Percentiles rank a stretch among this genome's conserved stretches.
phyloP scores from a whole-genome alignment of 2,888 invertebrate species.

The Balanococcus diminutus region DNA sequence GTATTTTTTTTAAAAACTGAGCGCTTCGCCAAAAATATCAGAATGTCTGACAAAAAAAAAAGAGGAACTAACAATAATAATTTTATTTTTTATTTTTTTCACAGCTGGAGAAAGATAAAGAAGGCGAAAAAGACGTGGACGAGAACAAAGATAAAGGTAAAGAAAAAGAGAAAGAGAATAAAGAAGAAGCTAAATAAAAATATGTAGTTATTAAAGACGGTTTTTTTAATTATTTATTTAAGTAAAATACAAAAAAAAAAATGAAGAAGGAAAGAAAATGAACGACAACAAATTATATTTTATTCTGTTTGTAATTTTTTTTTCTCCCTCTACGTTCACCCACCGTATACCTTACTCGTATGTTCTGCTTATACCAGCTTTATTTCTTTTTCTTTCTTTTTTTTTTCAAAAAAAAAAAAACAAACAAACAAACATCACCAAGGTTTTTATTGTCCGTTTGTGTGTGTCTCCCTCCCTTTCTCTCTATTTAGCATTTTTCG shows the following conservation, averaged over 20 bases:
- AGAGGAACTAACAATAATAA: no score
- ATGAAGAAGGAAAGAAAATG: neutral
- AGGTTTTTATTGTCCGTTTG: neutral
- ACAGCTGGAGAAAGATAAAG: conserved; percentile 59
- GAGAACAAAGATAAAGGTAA: conserved; percentile 58
- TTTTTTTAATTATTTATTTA: conserved; percentile 28
- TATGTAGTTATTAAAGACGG: conserved; percentile 13
- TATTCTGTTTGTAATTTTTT: conserved; percentile 38
- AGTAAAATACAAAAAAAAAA: neutral
- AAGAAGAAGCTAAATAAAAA: conserved; percentile 57
- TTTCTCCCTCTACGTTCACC: conserved; percentile 39
- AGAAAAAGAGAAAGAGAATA: conserved; percentile 54
- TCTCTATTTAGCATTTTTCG: neutral
- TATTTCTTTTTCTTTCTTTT: neutral
- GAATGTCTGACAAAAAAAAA: no score
- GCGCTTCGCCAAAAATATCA: no score
- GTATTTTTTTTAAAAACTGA: no score
- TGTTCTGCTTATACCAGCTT: conserved; percentile 34
- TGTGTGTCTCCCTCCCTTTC: neutral
- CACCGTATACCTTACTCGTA: conserved; percentile 40
- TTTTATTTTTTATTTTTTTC: no score
- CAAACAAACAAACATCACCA: neutral
- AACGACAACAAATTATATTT: conserved; percentile 4
- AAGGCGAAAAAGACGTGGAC: conserved; percentile 59
- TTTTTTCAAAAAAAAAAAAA: neutral